phyloP scores from a whole-genome alignment of 2,113 vertebrate genomes.

The Malurus elegans region DNA sequence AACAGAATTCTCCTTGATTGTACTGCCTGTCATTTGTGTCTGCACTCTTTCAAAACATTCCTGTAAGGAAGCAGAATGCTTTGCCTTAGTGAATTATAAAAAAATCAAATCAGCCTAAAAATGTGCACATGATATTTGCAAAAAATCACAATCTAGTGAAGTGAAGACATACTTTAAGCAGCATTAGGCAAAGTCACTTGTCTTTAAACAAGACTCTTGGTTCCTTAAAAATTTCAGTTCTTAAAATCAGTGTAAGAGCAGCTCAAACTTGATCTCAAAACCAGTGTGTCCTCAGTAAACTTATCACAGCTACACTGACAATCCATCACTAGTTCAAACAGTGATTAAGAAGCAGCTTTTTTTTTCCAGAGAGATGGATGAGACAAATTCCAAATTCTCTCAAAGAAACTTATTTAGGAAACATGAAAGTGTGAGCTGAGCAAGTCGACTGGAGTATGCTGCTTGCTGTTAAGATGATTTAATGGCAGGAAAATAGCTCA shows the following conservation, averaged over 20 bases:
- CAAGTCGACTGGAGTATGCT: neutral
- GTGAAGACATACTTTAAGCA: neutral
- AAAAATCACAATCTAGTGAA: neutral
- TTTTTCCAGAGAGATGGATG: neutral
- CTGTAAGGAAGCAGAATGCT: neutral
- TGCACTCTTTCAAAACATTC: neutral
- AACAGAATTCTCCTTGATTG: neutral
- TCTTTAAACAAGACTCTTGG: neutral
- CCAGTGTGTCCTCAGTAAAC: neutral
- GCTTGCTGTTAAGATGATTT: conserved; percentile 5
- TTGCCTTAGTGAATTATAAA: neutral
- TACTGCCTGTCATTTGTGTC: neutral
- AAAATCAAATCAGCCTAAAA: neutral
- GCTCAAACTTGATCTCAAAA: neutral
- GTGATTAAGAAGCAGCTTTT: neutral
- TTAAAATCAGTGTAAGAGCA: neutral
- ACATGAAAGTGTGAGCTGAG: neutral
- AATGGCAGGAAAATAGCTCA: conserved; percentile 20
- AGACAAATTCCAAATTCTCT: neutral
- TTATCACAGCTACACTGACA: neutral
- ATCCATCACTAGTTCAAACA: neutral
- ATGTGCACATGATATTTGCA: neutral
- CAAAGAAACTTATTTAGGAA: neutral
- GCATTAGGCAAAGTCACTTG: neutral
- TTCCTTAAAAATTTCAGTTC: neutral